Evolutionary conservation across 2,113 vertebrate genomes (phyloP).

Genomic region (Paralichthys olivaceus): DNA sequence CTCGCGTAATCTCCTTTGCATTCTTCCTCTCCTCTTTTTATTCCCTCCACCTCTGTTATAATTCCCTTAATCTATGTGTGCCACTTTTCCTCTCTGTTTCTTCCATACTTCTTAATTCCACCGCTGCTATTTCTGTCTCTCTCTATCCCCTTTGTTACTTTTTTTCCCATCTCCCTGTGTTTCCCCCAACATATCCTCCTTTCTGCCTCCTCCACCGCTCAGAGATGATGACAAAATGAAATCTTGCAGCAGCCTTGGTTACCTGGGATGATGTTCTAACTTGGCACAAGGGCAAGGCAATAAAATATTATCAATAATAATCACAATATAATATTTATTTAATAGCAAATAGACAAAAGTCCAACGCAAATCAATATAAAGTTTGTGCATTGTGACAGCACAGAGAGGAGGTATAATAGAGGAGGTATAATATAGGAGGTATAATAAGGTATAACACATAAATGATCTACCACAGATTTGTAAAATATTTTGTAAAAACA

Average conservation of each 20-base stretch:
- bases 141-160: not conserved
- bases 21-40: conserved; percentile 9
- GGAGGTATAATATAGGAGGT: no score
- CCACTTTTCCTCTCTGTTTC: not conserved
- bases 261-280: not conserved
- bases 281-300: not conserved
- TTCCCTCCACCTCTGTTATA: not conserved
- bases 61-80: not conserved
- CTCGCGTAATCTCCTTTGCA: not conserved
- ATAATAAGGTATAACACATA: no score
- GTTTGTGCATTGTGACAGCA: no score
- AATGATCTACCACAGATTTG: no score
- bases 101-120: not conserved
- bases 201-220: not conserved
- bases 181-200: not conserved
- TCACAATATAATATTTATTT: not conserved
- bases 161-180: not conserved
- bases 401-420: no score
- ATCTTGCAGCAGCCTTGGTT: conserved; percentile 7
- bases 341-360: no score
- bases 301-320: not conserved
- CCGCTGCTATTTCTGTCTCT: conserved; percentile 5
- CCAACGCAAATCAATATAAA: no score
- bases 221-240: conserved; percentile 22
- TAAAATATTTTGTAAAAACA: no score